Conservation (phyloP, 2,888 invertebrate genomes). For the Cacoxenus indagator region DNA sequence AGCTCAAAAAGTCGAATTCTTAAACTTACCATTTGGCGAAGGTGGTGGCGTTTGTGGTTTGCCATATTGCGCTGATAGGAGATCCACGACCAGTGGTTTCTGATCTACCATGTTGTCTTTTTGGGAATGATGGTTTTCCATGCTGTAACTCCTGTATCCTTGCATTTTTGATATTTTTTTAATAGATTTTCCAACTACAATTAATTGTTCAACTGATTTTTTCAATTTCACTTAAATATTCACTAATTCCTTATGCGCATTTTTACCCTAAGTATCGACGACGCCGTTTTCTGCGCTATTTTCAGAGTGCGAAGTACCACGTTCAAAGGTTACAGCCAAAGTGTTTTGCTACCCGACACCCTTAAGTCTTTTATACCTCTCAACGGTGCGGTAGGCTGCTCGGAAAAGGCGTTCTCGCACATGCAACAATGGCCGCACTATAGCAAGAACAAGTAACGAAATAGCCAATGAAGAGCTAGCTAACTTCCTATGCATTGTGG, state of each 20-base stretch:
- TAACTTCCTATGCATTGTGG: background rate
- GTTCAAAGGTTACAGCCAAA: constrained; percentile 58
- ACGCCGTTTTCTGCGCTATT: too few relatives aligned
- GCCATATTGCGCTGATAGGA: constrained; percentile 74
- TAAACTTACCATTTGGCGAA: constrained; percentile 72
- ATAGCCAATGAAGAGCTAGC: constrained; percentile 52
- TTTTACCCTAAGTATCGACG: too few relatives aligned
- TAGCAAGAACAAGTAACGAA: constrained; percentile 30
- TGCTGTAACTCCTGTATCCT: constrained; percentile 70
- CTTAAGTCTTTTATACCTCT: constrained; percentile 61
- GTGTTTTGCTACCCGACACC: constrained; percentile 58
- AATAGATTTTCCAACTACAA: too few relatives aligned
- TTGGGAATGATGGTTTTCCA: constrained; percentile 61
- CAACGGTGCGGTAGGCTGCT: constrained; percentile 32
- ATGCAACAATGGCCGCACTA: constrained; percentile 55
- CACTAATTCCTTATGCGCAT: background rate
- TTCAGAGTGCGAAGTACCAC: constrained; percentile 47
- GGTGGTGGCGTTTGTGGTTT: constrained; percentile 72
- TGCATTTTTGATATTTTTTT: constrained; percentile 62
- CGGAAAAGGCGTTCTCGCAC: constrained; percentile 43
- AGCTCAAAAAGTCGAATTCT: background rate
- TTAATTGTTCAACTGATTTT: background rate
- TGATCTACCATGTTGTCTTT: constrained; percentile 61
- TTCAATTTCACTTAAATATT: constrained; percentile 9
- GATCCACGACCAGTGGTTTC: constrained; percentile 74